Conservation (phyloP, 2,797 vertebrate species). For the Catostomus latipinnis region DNA sequence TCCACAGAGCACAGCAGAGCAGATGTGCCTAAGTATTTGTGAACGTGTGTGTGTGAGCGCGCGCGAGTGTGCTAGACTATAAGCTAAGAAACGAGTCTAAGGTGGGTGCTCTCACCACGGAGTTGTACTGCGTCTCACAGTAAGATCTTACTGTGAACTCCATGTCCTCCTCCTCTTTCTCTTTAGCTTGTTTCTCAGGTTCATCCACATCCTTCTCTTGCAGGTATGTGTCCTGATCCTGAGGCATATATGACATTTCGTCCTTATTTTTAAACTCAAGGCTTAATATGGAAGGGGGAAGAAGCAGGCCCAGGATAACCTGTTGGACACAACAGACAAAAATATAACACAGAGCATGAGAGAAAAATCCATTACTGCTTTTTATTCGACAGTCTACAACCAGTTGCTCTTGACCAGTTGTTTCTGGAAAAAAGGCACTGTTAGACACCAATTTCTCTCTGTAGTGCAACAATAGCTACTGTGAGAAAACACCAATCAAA, state of each 20-base stretch:
- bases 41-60: constrained; percentile 17
- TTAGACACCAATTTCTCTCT: no score
- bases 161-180: constrained; percentile 99
- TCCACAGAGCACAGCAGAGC: constrained; percentile 19
- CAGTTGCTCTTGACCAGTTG: no score
- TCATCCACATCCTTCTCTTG: constrained; percentile 98
- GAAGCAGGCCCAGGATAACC: constrained; percentile 98
- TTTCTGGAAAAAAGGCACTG: no score
- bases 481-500: no score
- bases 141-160: constrained; percentile 95
- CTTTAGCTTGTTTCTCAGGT: constrained; percentile 93
- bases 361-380: neutral
- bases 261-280: constrained; percentile 99
- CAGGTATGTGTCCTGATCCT: constrained; percentile 93
- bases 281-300: constrained; percentile 98
- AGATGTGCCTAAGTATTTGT: constrained; percentile 37
- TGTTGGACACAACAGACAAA: constrained; percentile 63
- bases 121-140: constrained; percentile 89
- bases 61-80: constrained; percentile 48
- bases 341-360: neutral
- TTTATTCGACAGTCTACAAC: no score
- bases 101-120: constrained; percentile 88
- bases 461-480: no score
- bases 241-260: constrained; percentile 98
- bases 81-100: constrained; percentile 78